Base-by-base conservation (phyloP, 1,140 invertebrate species). In the Anadara kagoshimensis region DNA sequence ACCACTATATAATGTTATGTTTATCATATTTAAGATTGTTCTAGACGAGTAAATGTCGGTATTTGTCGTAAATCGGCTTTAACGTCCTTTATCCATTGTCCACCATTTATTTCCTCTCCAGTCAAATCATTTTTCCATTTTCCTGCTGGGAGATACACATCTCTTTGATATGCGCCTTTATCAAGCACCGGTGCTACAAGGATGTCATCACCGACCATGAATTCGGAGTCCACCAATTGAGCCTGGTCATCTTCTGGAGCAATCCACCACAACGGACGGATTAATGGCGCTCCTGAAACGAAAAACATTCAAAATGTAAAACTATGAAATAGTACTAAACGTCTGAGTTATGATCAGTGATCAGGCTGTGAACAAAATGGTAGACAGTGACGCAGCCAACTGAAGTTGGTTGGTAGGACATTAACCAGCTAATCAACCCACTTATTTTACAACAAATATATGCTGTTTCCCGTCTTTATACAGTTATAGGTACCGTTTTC, bases 101-200 rank as follows among this genome's bases (percentile, higher is more conserved):
- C 56, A 7, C 73, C 78, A 49, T 47, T 8, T 11, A 77, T 20
- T 1, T 41, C 73, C 1, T 74, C n/a, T 14, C 62, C 69, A 12
- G 43, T 72, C 14, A 70, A 47, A 54, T 53, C 41, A 73, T 82
- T 76, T 18, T 72, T 51, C 82, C 83, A 83, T 3, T 20, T 57
- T 0, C 84, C 83, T 18, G 26, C 18, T 8, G 84, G 81, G 1
- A 97, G 86, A 85, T 95, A 96, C 44, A 97, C 92, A 79, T 95
- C 91, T 8, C 95, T 90, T 10, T 85, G 83, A 3, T 82, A 87
- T 2, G 89, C 91, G 2, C 93, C 93, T 0, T 92, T 90, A 57
- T 84, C 76, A 47, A 85, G 26, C 7, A 85, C 66, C 8, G 85
- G 85, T 11, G 85, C 83, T 7, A 86, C 84, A 10, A 86, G 51